Evolutionary conservation across 2,888 invertebrate genomes (phyloP), one percentile per base, ranked within the genome.

Genomic region (Tachina grossa): DNA sequence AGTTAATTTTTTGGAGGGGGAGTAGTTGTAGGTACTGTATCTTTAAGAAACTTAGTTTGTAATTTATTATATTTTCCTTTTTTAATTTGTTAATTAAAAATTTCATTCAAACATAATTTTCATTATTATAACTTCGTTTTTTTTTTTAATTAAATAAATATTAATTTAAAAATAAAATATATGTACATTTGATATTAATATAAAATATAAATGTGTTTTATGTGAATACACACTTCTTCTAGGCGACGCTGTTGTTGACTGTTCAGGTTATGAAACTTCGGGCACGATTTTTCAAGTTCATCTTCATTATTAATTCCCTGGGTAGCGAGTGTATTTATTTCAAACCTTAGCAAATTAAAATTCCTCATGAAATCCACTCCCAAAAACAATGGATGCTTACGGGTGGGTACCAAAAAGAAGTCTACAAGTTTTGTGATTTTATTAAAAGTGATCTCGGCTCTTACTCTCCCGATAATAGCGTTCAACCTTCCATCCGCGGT

Each of bases 1-100:
- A 16, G 43, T 57, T 9, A 43, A 57, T 19, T 45, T 72, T 57
- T 57, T 9, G 51, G 13, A 51, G 66, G 51, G 39, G 66, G 16
- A 47, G 45, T 45, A 45, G 63, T 65, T 65, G 45, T 65, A 65
- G 39, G 59, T 31, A 55, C 22, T 22, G 22, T 22, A 1, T 2
- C 22, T 22, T 2, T 22, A 22, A 22, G 22, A 22, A 22, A 22
- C 22, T 22, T 22, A 22, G 22, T 22, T 22, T 22, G 1, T 22
- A 22, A 22, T 22, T 22, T 22, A 22, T 22, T 22, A 22, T 2
- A 22, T 22, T 22, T 22, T 22, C 22, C 22, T 22, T 22, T 22
- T 22, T 22, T 22, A 22, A 22, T 22, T 22, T 22, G 22, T 22
- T 22, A 22, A 22, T 2, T 22, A 22, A 22, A 22, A 22, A 2